These are phyloP conservation scores for Halcyon leucocephala DNA, from an alignment of 2,797 vertebrate genomes.

Conservation along the genomic window DNA sequence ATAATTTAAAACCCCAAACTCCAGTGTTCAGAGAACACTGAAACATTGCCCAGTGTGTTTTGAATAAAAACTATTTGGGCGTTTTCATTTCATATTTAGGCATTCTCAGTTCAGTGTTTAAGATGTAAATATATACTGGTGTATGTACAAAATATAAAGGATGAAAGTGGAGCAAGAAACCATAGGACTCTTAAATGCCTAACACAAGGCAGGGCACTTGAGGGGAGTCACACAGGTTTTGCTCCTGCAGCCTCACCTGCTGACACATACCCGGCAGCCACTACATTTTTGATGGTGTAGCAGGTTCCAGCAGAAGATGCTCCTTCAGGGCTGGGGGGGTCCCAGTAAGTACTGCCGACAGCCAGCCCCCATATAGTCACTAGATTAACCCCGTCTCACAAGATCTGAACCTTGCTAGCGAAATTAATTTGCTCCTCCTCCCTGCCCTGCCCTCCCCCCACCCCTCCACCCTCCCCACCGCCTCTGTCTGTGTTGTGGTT, in stretches of 20 bases:
- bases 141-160: neutral
- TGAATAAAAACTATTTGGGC: neutral
- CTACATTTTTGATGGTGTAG: neutral
- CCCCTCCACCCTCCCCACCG: neutral
- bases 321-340: neutral
- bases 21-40: neutral
- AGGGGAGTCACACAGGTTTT: neutral
- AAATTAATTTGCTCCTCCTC: constrained; percentile 34
- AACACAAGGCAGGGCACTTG: rapidly evolving
- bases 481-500: constrained; percentile 42
- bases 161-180: neutral
- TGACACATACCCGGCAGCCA: neutral
- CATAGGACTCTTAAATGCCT: neutral
- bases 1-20: neutral
- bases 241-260: neutral
- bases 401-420: neutral
- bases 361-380: neutral
- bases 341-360: neutral
- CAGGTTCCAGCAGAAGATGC: neutral
- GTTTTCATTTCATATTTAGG: neutral
- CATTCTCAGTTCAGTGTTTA: neutral
- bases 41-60: neutral
- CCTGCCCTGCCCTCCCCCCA: rapidly evolving
- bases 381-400: constrained; percentile 1
- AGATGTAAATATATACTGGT: neutral